Percentiles rank a stretch among this genome's conserved stretches.
These are phyloP conservation scores for Drosophila melanosoma DNA, from an alignment of 2,888 invertebrate genomes.

Conservation along the genomic window DNA sequence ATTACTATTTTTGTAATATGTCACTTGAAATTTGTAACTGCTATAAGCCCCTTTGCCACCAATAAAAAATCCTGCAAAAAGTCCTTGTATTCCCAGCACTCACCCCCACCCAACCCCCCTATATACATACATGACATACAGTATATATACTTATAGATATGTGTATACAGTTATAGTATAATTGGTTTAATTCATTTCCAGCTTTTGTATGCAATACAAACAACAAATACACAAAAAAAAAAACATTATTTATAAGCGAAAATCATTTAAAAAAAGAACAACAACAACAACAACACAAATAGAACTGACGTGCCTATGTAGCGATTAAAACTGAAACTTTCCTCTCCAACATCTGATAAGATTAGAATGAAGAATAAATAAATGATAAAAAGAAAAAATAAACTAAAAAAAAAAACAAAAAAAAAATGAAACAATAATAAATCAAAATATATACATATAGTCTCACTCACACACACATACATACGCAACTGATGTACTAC, in stretches of 20 bases:
- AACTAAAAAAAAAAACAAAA: slow-evolving; percentile 7
- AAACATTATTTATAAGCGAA: slow-evolving; percentile 44
- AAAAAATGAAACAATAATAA: slow-evolving; percentile 17
- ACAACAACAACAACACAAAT: slow-evolving; percentile 65
- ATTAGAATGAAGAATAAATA: slow-evolving; percentile 34
- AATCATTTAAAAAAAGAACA: slow-evolving; percentile 32
- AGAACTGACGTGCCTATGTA: slow-evolving; percentile 81
- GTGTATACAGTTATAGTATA: slow-evolving; percentile 49
- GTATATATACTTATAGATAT: slow-evolving; percentile 31
- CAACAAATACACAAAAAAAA: slow-evolving; percentile 28
- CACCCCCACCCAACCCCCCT: slow-evolving; percentile 1
- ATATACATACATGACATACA: slow-evolving; percentile 30
- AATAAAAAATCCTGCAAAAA: neutral
- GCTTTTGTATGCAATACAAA: slow-evolving; percentile 72
- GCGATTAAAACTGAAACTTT: slow-evolving; percentile 73
- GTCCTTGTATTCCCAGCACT: slow-evolving; percentile 29
- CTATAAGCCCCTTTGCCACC: slow-evolving; percentile 17
- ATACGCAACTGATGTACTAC: slow-evolving; percentile 64
- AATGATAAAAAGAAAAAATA: slow-evolving; percentile 5
- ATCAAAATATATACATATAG: slow-evolving; percentile 25
- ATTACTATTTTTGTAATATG: slow-evolving; percentile 56
- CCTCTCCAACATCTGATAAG: slow-evolving; percentile 58
- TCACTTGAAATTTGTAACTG: slow-evolving; percentile 62
- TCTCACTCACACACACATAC: slow-evolving; percentile 26
- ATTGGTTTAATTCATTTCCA: slow-evolving; percentile 31